A percentile compares a stretch with the other conserved stretches of the same genome.
These are phyloP conservation scores for Sus scrofa DNA, from an alignment of 2,113 vertebrate genomes.

Conservation along the genomic window T2T-Sscrofa CM000812.6:122931501-122932000, in stretches of 20 bases:
- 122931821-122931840: background rate
- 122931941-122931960: background rate
- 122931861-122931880: background rate
- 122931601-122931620: background rate
- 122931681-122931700: background rate
- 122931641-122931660: background rate
- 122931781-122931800: background rate
- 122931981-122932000: background rate
- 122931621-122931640: background rate
- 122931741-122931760: background rate
- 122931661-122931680: background rate
- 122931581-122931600: background rate
- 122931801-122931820: background rate
- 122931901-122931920: background rate
- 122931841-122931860: background rate
- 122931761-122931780: background rate
- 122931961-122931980: background rate
- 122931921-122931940: background rate
- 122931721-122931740: conserved; percentile 7
- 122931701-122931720: background rate
- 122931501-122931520: background rate
- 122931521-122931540: background rate
- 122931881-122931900: background rate
- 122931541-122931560: background rate
- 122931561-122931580: background rate